Evolutionary conservation across 2,113 vertebrate species (phyloP).

Genomic region (Desmodus rotundus): DNA sequence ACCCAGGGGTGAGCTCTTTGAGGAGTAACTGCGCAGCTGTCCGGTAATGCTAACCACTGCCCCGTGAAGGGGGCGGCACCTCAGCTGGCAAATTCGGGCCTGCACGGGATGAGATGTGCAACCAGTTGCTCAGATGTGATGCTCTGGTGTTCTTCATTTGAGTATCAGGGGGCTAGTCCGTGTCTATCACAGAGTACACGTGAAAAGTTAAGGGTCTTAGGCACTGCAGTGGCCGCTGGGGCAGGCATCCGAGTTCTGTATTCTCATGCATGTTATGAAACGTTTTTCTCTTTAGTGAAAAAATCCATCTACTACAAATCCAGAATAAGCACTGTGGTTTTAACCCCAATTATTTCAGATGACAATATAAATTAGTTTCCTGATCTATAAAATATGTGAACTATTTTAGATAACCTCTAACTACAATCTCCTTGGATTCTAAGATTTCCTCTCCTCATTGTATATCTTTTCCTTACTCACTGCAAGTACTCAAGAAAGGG

Average conservation of each 20-base stretch:
- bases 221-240: neutral
- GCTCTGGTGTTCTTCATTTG: neutral
- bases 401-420: neutral
- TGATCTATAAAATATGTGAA: neutral
- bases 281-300: neutral
- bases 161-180: neutral
- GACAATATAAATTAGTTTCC: neutral
- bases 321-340: neutral
- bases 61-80: neutral
- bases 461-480: neutral
- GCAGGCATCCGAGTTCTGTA: neutral
- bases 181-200: neutral
- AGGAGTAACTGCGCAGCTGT: neutral
- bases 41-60: neutral
- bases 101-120: neutral
- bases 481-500: neutral
- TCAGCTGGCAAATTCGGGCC: neutral
- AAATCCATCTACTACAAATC: neutral
- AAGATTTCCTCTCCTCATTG: neutral
- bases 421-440: neutral
- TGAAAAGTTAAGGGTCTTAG: neutral
- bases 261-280: neutral
- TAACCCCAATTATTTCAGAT: neutral
- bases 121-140: neutral
- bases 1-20: neutral